Conservation (phyloP, 2,888 invertebrate genomes). For the Metalampra italica region DNA sequence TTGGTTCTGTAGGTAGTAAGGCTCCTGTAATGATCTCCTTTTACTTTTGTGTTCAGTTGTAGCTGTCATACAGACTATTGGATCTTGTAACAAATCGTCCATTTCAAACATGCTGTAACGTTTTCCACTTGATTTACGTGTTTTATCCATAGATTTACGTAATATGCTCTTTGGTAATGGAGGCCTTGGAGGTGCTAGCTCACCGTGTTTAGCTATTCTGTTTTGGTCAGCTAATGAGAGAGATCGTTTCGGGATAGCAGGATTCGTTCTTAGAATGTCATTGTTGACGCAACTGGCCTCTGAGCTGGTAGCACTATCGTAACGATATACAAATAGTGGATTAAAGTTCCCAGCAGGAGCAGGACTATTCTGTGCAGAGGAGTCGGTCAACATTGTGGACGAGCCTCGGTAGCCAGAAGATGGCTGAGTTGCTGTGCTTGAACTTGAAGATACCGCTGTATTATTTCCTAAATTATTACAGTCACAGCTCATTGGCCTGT, state of each 20-base stretch:
- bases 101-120: conserved; percentile 91
- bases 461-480: conserved; percentile 75
- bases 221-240: conserved; percentile 79
- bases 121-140: conserved; percentile 74
- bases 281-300: conserved; percentile 84
- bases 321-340: conserved; percentile 89
- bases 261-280: conserved; percentile 67
- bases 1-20: conserved; percentile 80
- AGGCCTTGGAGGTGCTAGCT: conserved; percentile 82
- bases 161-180: conserved; percentile 86
- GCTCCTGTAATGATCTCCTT: conserved; percentile 86
- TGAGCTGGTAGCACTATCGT: conserved; percentile 86
- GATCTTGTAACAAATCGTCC: conserved; percentile 77
- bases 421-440: conserved; percentile 87
- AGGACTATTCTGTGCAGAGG: conserved; percentile 84
- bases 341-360: conserved; percentile 80
- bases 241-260: conserved; percentile 83
- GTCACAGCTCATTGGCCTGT: conserved; percentile 80
- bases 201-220: conserved; percentile 61
- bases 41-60: conserved; percentile 78
- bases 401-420: conserved; percentile 93
- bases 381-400: conserved; percentile 88
- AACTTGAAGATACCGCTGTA: conserved; percentile 81
- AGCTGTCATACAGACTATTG: conserved; percentile 60
- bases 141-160: conserved; percentile 80